phyloP scores from a whole-genome alignment of 2,797 vertebrate species.

The Chrysocyon brachyurus region DNA sequence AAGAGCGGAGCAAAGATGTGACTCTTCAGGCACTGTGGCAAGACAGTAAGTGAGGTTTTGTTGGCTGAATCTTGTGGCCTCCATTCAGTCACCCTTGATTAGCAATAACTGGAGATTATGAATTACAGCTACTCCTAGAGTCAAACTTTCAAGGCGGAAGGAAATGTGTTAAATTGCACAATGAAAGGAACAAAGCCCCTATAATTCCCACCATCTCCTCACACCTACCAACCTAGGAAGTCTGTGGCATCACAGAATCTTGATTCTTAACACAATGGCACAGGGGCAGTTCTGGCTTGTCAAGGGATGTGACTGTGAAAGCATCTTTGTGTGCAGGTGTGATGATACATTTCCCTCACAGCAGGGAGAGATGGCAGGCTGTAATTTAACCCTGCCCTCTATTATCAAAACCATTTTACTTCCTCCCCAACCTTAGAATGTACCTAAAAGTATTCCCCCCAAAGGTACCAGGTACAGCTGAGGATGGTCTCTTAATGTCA shows the following conservation, averaged over 20 bases:
- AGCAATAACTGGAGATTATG: not conserved
- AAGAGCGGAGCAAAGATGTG: not conserved
- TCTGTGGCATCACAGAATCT: not conserved
- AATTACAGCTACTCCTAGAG: not conserved
- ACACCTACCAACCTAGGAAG: not conserved
- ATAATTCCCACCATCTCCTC: not conserved
- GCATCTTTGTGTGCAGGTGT: conserved; percentile 8
- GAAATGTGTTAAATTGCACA: conserved; percentile 44
- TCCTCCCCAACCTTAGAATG: conserved; percentile 33
- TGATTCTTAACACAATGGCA: conserved; percentile 45
- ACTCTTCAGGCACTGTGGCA: not conserved
- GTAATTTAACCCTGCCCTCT: conserved; percentile 43
- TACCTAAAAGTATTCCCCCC: not conserved
- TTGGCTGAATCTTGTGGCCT: not conserved
- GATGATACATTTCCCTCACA: not conserved
- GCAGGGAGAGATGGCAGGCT: not conserved
- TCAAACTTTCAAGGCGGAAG: conserved; percentile 3
- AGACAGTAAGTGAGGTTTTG: not conserved
- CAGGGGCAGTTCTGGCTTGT: not conserved
- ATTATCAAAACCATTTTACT: conserved; percentile 42
- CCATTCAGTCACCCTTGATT: not conserved
- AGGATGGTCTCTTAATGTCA: not conserved
- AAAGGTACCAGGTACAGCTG: not conserved
- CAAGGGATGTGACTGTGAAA: not conserved
- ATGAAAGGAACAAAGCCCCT: not conserved